phyloP scores from a whole-genome alignment of 1,140 invertebrate species.

The Ceratina australensis region DNA sequence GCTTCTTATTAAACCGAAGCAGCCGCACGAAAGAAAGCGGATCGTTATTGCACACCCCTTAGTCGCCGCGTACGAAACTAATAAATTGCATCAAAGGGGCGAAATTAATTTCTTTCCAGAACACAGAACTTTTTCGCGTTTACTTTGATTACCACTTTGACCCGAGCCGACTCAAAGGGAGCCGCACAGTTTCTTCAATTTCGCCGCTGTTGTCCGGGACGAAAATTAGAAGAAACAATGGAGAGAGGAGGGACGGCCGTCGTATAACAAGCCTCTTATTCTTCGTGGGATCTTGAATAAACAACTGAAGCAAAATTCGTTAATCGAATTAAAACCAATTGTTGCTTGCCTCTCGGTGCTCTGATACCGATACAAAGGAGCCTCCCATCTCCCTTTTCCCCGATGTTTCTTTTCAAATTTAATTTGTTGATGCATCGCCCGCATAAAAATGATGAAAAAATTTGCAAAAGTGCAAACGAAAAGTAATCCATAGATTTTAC shows the following conservation, averaged over 20 bases:
- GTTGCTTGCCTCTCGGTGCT: conserved; percentile 22
- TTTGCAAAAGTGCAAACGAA: too few species aligned
- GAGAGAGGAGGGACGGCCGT: not conserved
- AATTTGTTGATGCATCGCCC: too few species aligned
- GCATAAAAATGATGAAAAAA: too few species aligned
- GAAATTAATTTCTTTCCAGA: conserved; percentile 38
- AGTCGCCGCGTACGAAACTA: conserved; percentile 21
- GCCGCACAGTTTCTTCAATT: conserved; percentile 42
- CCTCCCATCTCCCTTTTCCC: not conserved
- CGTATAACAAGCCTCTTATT: conserved; percentile 42
- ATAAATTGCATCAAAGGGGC: conserved; percentile 43
- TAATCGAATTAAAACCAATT: conserved; percentile 53
- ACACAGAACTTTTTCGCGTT: conserved; percentile 23
- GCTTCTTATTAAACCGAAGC: conserved; percentile 12
- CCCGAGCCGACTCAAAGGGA: not conserved
- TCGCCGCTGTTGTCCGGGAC: not conserved
- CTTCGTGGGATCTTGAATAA: conserved; percentile 31
- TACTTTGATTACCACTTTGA: conserved; percentile 48
- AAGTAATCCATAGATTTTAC: too few species aligned
- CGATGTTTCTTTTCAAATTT: too few species aligned
- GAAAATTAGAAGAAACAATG: not conserved
- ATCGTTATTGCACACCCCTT: not conserved
- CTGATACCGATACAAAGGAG: not conserved
- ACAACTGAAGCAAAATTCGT: conserved; percentile 54
- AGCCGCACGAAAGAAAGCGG: conserved; percentile 3